These are phyloP conservation scores for Gymnocypris eckloni DNA, from an alignment of 2,797 vertebrate species.

Conservation along the genomic window DNA sequence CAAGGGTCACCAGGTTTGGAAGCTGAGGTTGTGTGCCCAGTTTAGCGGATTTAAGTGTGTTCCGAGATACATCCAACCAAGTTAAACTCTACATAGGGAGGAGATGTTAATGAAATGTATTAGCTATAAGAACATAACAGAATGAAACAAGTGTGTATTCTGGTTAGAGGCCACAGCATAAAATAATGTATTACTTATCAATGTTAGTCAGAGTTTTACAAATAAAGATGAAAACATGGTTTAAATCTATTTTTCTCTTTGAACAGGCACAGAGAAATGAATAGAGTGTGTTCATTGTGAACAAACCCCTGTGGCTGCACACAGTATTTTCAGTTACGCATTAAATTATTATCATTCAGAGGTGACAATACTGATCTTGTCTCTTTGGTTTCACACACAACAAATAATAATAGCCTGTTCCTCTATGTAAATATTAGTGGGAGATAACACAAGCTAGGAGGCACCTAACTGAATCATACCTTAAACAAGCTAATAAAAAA, in stretches of 20 bases:
- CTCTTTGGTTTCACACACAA: not conserved
- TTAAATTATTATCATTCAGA: not conserved
- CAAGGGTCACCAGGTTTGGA: constrained; percentile 80
- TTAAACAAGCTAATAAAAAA: not conserved
- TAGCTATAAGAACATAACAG: not conserved
- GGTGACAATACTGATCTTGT: not conserved
- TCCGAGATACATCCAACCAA: constrained; percentile 87
- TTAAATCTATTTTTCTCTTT: not conserved
- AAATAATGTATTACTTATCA: not conserved
- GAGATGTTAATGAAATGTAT: constrained; percentile 29
- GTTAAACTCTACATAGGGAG: constrained; percentile 79
- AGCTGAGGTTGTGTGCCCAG: constrained; percentile 84
- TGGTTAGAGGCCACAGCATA: not conserved
- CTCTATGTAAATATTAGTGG: not conserved
- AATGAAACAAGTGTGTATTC: not conserved
- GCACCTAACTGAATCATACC: not conserved
- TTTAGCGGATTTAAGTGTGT: constrained; percentile 80
- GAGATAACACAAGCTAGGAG: not conserved
- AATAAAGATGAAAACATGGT: not conserved
- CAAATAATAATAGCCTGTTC: not conserved
- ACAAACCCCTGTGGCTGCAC: not conserved
- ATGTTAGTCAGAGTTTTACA: not conserved
- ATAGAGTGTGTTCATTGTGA: not conserved
- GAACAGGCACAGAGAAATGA: not conserved
- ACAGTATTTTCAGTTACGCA: not conserved